These are phyloP conservation scores for Rotaria magnacalcarata DNA, from an alignment of 2,888 invertebrate species.

Conservation along the genomic window DNA sequence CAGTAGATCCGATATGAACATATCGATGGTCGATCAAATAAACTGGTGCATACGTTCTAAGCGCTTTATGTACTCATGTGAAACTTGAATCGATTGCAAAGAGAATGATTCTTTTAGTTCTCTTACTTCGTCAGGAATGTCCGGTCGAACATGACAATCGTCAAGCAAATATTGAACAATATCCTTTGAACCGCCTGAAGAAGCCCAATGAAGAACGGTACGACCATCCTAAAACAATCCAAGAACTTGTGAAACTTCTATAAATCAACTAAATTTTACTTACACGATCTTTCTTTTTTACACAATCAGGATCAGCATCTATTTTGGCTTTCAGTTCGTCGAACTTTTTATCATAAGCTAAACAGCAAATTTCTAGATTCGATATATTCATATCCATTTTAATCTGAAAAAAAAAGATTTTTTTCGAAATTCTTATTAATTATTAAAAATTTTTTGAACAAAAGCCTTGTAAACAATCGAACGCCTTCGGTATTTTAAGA, in stretches of 20 bases:
- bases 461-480: not conserved
- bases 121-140: conserved; percentile 2
- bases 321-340: not conserved
- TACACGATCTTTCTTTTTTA: conserved; percentile 1
- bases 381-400: not conserved
- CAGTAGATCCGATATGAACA: too few species aligned
- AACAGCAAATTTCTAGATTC: not conserved
- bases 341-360: not conserved
- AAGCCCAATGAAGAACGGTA: conserved; percentile 8
- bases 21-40: too few species aligned
- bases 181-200: conserved; percentile 3
- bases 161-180: conserved; percentile 1
- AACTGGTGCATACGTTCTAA: too few species aligned
- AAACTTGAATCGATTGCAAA: too few species aligned
- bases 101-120: not conserved
- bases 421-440: not conserved
- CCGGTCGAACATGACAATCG: not conserved
- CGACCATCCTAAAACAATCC: not conserved
- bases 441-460: not conserved
- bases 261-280: not conserved
- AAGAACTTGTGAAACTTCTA: not conserved
- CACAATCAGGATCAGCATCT: not conserved
- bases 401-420: not conserved
- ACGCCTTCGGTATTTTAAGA: not conserved
- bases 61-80: too few species aligned